phyloP scores from a whole-genome alignment of 2,888 invertebrate species.

The Dolichomitus sp. region DNA sequence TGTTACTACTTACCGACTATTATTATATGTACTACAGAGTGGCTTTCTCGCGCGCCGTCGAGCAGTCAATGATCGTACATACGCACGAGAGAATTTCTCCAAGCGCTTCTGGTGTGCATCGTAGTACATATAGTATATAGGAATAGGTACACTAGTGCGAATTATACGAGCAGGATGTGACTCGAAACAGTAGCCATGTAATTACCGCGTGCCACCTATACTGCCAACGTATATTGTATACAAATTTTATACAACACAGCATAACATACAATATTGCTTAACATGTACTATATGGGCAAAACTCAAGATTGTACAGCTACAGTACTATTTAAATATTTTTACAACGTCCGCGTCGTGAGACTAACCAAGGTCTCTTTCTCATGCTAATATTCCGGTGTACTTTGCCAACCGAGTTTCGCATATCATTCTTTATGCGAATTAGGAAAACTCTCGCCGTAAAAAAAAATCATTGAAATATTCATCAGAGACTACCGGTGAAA shows the following conservation, averaged over 20 bases:
- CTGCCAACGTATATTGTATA: not conserved
- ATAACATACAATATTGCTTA: slow-evolving; percentile 24
- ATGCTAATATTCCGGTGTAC: slow-evolving; percentile 54
- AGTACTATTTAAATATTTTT: slow-evolving; percentile 58
- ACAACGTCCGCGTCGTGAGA: slow-evolving; percentile 62
- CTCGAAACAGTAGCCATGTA: slow-evolving; percentile 66
- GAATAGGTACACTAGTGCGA: slow-evolving; percentile 40
- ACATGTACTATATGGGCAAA: slow-evolving; percentile 13
- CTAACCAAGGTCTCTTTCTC: slow-evolving; percentile 49
- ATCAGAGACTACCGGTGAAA: not conserved
- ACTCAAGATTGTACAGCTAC: slow-evolving; percentile 33
- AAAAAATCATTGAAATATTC: not conserved
- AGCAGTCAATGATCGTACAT: slow-evolving; percentile 61
- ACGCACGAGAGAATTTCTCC: slow-evolving; percentile 53
- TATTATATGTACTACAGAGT: slow-evolving; percentile 49
- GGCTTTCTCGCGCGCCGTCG: slow-evolving; percentile 20
- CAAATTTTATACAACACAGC: not conserved
- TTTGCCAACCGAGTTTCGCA: slow-evolving; percentile 16
- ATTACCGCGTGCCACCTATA: slow-evolving; percentile 65
- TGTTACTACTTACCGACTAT: slow-evolving; percentile 57
- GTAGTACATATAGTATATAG: not conserved
- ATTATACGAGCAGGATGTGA: slow-evolving; percentile 67
- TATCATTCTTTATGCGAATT: slow-evolving; percentile 20
- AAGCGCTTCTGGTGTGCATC: slow-evolving; percentile 35
- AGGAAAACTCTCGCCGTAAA: not conserved